These are phyloP conservation scores for Agriopis aurantiaria DNA, from an alignment of 2,888 invertebrate species.

Conservation along the genomic window DNA sequence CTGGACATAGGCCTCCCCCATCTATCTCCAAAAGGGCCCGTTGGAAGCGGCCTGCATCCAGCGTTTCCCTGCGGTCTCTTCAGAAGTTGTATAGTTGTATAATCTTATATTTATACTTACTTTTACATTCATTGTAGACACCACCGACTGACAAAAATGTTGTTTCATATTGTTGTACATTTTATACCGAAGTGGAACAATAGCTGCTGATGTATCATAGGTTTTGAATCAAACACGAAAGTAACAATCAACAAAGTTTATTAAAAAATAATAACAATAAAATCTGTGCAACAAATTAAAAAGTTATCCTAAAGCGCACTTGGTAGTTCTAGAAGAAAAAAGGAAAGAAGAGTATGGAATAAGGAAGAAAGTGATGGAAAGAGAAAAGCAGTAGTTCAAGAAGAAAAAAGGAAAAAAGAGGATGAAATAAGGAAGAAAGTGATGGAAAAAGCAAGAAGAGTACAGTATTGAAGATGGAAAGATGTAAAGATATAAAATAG, in stretches of 20 bases:
- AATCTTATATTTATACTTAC: too few relatives aligned
- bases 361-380: conserved; percentile 21
- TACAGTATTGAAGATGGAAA: background rate
- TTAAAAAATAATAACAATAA: conserved; percentile 53
- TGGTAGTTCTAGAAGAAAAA: conserved; percentile 56
- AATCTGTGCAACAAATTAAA: conserved; percentile 51
- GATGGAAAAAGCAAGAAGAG: conserved; percentile 18
- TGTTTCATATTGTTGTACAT: background rate
- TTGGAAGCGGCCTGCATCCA: too few relatives aligned
- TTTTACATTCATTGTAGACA: background rate
- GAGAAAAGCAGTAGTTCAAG: conserved; percentile 9
- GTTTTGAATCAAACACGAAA: conserved; percentile 49
- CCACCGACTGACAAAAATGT: background rate
- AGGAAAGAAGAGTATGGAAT: background rate
- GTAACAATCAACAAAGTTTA: conserved; percentile 57
- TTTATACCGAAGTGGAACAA: too few relatives aligned
- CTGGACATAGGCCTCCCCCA: too few relatives aligned
- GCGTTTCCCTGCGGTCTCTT: too few relatives aligned
- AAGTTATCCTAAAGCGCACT: conserved; percentile 65
- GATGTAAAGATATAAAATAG: background rate
- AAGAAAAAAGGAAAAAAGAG: conserved; percentile 24
- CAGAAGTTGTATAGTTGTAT: too few relatives aligned
- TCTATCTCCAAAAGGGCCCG: too few relatives aligned
- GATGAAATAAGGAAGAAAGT: conserved; percentile 10
- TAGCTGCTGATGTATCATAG: background rate